phyloP scores from a whole-genome alignment of 2,113 vertebrate species.

The Aythya baeri region DNA sequence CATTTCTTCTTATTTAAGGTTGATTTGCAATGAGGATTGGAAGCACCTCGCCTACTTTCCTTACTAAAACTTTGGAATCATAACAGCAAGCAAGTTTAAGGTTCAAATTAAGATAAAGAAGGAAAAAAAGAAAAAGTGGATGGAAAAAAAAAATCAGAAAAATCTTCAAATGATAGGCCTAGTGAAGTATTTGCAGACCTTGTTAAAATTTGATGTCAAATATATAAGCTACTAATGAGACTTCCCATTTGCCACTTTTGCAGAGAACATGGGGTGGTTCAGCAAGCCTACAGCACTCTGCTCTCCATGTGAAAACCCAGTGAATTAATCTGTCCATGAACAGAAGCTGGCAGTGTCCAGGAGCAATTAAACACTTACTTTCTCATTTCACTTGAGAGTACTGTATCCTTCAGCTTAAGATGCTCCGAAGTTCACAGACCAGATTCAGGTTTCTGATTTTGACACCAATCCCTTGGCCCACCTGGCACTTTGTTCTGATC shows the following conservation, averaged over 20 bases:
- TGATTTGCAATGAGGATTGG: not conserved
- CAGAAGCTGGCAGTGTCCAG: not conserved
- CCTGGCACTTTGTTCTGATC: not conserved
- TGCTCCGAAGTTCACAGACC: not conserved
- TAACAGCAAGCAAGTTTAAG: not conserved
- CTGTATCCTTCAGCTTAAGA: not conserved
- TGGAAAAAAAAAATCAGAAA: not conserved
- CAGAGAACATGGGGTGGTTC: rapidly evolving
- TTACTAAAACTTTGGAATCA: not conserved
- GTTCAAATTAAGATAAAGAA: not conserved
- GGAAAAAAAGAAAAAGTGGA: rapidly evolving
- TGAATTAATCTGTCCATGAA: not conserved
- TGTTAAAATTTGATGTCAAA: not conserved
- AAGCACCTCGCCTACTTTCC: not conserved
- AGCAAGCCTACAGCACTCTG: not conserved
- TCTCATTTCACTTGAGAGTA: not conserved
- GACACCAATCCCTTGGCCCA: not conserved
- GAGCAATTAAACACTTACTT: not conserved
- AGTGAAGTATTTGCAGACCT: not conserved
- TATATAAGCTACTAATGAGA: not conserved
- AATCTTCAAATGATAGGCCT: not conserved
- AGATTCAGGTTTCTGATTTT: not conserved
- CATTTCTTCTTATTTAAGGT: not conserved
- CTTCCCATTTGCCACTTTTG: not conserved
- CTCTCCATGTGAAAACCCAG: not conserved